Percentiles rank a stretch among this genome's conserved stretches.
phyloP scores from a whole-genome alignment of 2,113 vertebrate genomes.

The Xiphias gladius region DNA sequence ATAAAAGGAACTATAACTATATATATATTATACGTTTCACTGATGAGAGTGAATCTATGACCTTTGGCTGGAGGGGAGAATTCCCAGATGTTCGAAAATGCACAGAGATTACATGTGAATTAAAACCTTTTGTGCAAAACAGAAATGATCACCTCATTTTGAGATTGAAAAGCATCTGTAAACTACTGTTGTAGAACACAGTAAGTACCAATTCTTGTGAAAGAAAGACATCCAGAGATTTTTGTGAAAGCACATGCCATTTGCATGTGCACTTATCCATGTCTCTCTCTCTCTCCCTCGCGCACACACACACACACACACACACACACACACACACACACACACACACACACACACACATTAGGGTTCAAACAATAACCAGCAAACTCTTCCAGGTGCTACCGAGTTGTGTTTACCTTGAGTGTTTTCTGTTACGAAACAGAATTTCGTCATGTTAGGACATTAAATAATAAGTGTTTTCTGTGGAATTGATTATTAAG shows the following conservation, averaged over 20 bases:
- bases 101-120: not conserved
- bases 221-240: conserved; percentile 10
- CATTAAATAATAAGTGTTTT: not conserved
- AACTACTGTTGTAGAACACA: not conserved
- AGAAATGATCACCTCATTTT: not conserved
- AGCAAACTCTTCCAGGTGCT: not conserved
- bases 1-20: too few relatives aligned
- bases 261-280: not conserved
- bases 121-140: not conserved
- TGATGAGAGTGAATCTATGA: not conserved
- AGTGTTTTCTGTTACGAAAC: too few relatives aligned
- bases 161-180: not conserved
- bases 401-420: not conserved
- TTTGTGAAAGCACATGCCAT: conserved; percentile 13
- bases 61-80: not conserved
- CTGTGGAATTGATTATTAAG: not conserved
- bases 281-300: not conserved
- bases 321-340: not conserved
- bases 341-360: not conserved
- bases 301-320: not conserved
- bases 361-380: not conserved
- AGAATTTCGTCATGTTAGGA: conserved; percentile 3
- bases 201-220: not conserved
- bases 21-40: not conserved
- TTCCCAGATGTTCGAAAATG: not conserved